Base-by-base conservation (phyloP, 1,140 invertebrate species). In the Aphelenchoides fujianensis region DNA sequence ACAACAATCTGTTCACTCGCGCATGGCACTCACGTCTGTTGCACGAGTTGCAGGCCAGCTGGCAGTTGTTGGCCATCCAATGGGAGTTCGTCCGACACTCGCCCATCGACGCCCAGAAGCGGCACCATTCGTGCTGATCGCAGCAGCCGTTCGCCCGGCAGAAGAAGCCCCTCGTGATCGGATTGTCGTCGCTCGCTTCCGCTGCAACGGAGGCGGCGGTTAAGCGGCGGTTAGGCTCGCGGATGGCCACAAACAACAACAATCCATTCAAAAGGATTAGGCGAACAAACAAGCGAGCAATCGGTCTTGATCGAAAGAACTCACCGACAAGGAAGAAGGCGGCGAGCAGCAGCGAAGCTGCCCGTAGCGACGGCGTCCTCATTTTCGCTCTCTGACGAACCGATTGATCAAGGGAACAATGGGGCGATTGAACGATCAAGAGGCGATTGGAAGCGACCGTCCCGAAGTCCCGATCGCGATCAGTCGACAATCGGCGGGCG, bases 121-220 rank as follows among this genome's bases (percentile, higher is more conserved):
- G 48, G 57, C 82, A 83, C 82, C 82, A 83, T 73, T 83, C 82
- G 53, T 83, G 82, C 55, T 84, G 83, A 71, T 83, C 82, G 57
- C 82, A 83, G 64, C 82, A 83, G 1, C 83, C 82, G 72, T 83
- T 83, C 32, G 62, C 68, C n/a, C 77, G 69, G 35, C 82, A 83
- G 55, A 83, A 82, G 67, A 83, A 83, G 27, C 79, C 77, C 36
- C 61, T 31, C 3, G 79, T 83, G 1, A 84, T 62, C 36, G 82
- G 82, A 64, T 82, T 77, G 30, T 79, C 78, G 61, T 79, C 78
- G 23, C 67, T 36, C 57, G 66, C 67, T 27, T 69, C 16, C 7
- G 23, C 28, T 64, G 34, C 5, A 64, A 64, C 23, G 3, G 34
- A 5, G 35, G n/a, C 30, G 3, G 5, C 7, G 3, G 9, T 64